Evolutionary conservation across 92 coral and sea anemone species (phyloP).

Genomic region (Diadumene lineata): DNA sequence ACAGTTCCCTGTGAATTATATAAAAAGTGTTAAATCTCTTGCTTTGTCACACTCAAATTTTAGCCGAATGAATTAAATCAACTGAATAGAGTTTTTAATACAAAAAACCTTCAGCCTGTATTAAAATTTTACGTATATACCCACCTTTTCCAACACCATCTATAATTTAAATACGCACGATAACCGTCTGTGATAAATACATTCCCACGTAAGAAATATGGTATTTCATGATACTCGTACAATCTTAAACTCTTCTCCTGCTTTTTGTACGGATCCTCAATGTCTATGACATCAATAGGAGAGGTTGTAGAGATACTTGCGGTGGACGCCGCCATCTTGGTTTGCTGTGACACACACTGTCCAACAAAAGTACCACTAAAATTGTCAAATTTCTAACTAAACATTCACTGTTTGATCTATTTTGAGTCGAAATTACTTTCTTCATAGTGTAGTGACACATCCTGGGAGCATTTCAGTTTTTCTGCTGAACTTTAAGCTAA

Average conservation of each 20-base stretch:
- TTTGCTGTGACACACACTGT: background rate
- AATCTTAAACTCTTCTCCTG: conserved; percentile 50
- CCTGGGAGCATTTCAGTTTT: background rate
- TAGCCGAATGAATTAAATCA: no score
- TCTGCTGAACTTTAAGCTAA: no score
- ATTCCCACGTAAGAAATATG: conserved; percentile 94
- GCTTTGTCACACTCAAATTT: no score
- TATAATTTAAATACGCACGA: conserved; percentile 75
- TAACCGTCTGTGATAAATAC: conserved; percentile 92
- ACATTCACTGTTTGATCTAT: background rate
- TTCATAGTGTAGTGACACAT: background rate
- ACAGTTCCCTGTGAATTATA: no score
- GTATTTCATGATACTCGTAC: conserved; percentile 86
- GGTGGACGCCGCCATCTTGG: conserved; percentile 35
- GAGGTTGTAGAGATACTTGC: no score
- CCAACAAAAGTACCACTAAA: background rate
- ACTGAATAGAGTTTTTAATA: no score
- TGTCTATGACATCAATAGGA: conserved; percentile 25
- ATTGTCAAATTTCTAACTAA: background rate
- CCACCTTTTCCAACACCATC: conserved; percentile 85
- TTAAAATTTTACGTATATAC: no score
- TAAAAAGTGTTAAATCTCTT: no score
- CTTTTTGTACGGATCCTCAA: conserved; percentile 32
- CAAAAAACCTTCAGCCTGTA: background rate
- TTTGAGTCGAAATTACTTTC: background rate